Evolutionary conservation across 2,888 invertebrate genomes (phyloP).

Genomic region (Malacosoma neustria): DNA sequence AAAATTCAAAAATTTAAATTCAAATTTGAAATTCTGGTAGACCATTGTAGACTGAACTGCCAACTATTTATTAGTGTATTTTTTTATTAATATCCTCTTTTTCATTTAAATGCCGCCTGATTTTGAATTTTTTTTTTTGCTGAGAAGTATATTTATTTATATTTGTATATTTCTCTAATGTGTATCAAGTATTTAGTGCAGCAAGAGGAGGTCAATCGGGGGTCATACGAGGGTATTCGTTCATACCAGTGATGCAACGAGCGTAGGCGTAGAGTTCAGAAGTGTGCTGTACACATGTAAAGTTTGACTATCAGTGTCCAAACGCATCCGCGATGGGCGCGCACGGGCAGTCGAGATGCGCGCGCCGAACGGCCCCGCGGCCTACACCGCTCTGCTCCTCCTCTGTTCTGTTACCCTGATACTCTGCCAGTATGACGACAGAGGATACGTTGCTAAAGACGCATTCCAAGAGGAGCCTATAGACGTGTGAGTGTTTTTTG

Average conservation of each 20-base stretch:
- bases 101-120: no score
- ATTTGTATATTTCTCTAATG: no score
- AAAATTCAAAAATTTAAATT: no score
- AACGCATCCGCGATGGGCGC: conserved; percentile 43
- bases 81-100: no score
- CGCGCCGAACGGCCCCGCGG: conserved; percentile 51
- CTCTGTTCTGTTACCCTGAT: conserved; percentile 45
- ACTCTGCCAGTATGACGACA: conserved; percentile 40
- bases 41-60: no score
- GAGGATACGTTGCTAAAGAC: conserved; percentile 55
- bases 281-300: conserved; percentile 17
- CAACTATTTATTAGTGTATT: no score
- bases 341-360: conserved; percentile 63
- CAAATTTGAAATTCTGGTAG: no score
- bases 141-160: no score
- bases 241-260: conserved; percentile 8
- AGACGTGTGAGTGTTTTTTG: conserved; percentile 49
- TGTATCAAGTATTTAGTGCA: no score
- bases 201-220: background rate
- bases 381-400: conserved; percentile 41
- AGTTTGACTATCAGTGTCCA: conserved; percentile 48
- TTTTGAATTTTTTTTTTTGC: no score
- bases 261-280: conserved; percentile 10
- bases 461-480: conserved; percentile 52
- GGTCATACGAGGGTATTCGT: background rate